Evolutionary conservation across 2,888 invertebrate genomes (phyloP).

Genomic region (Adineta ricciae): DNA sequence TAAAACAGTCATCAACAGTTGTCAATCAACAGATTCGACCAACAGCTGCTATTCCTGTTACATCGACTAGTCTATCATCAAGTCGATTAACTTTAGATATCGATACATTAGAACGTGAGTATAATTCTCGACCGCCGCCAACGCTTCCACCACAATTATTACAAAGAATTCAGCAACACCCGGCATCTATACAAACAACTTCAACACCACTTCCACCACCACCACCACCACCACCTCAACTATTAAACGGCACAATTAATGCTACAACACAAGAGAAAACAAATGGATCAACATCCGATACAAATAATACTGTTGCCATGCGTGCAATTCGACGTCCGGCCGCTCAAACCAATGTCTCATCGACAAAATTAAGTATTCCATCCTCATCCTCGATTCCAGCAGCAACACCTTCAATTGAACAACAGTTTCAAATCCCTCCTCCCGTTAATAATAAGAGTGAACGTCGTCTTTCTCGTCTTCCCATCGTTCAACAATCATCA

Average conservation of each 20-base stretch:
- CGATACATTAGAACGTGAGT: constrained; percentile 17
- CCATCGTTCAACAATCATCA: neutral
- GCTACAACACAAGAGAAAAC: neutral
- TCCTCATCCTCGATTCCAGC: neutral
- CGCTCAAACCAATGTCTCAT: neutral
- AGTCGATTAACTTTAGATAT: constrained; percentile 18
- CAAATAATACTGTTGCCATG: neutral
- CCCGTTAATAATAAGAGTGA: neutral
- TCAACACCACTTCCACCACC: neutral
- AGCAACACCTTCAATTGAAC: neutral
- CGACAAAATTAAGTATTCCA: neutral
- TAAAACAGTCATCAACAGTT: neutral
- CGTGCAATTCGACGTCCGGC: neutral
- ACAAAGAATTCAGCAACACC: neutral
- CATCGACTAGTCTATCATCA: neutral
- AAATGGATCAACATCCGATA: neutral
- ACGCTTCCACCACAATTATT: constrained; percentile 6
- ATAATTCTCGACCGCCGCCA: constrained; percentile 4
- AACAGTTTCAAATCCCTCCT: neutral
- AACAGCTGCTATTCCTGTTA: constrained; percentile 4
- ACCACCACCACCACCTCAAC: too few species aligned
- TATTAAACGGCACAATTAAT: neutral
- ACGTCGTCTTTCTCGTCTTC: neutral
- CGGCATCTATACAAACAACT: neutral
- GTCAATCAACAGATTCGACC: neutral